These are phyloP conservation scores for Nipponacmea schrenckii DNA, from an alignment of 2,888 invertebrate species.

Conservation along the genomic window DNA sequence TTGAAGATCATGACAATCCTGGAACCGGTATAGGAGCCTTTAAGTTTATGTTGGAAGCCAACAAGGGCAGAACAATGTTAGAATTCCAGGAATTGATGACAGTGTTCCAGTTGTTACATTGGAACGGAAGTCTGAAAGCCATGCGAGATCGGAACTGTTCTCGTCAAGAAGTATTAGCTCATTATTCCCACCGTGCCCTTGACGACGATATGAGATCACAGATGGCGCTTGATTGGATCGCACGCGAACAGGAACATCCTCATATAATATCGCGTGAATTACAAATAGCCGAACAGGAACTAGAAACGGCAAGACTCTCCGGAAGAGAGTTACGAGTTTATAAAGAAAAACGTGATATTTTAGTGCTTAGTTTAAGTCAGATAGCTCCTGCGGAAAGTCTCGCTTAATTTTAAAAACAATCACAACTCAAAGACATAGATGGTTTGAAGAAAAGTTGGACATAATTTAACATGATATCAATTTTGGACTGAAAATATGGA, in stretches of 20 bases:
- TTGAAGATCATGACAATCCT: conserved; percentile 70
- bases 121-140: conserved; percentile 95
- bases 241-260: conserved; percentile 75
- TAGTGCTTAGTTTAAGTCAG: conserved; percentile 88
- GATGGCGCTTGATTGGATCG: conserved; percentile 96
- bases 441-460: no score
- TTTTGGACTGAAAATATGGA: no score
- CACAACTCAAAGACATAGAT: no score
- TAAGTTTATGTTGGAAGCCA: conserved; percentile 76
- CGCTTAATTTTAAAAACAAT: conserved; percentile 36
- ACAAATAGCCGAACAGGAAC: conserved; percentile 85
- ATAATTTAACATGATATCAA: no score
- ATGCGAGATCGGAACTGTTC: conserved; percentile 96
- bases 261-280: conserved; percentile 85
- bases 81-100: conserved; percentile 98
- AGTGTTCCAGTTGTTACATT: conserved; percentile 94
- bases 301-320: conserved; percentile 85
- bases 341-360: conserved; percentile 94
- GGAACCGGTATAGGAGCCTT: conserved; percentile 84
- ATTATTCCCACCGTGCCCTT: conserved; percentile 90
- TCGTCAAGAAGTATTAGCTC: conserved; percentile 82
- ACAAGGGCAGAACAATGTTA: conserved; percentile 85
- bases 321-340: conserved; percentile 92
- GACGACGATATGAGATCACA: conserved; percentile 93
- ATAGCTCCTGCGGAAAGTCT: conserved; percentile 69